Conservation (phyloP, 2,797 vertebrate genomes). For the Dallia pectoralis region DNA sequence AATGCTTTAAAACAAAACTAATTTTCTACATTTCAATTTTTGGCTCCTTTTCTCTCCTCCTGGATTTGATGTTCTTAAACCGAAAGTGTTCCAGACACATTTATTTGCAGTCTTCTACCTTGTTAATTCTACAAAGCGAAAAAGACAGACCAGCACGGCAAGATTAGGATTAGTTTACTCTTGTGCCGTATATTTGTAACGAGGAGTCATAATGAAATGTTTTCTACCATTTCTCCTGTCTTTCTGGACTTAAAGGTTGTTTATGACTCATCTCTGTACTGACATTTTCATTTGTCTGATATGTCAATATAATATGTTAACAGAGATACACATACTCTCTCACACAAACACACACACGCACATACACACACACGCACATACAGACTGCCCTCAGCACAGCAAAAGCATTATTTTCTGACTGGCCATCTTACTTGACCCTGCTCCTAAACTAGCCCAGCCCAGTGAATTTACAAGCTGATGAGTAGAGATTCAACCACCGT, state of each 20-base stretch:
- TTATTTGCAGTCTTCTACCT: constrained; percentile 15
- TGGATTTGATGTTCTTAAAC: background rate
- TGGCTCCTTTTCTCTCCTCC: background rate
- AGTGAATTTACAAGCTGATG: background rate
- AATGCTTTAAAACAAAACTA: too few relatives aligned
- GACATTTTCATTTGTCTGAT: constrained; percentile 30
- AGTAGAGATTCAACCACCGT: background rate
- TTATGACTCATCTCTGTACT: constrained; percentile 16
- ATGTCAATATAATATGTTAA: constrained; percentile 8
- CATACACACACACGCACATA: constrained; percentile 6
- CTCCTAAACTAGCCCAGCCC: background rate
- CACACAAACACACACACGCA: background rate
- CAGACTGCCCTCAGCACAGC: background rate
- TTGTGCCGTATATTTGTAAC: background rate
- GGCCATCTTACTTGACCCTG: constrained; percentile 16
- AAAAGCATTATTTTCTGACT: background rate
- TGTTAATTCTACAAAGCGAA: background rate
- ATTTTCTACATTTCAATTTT: background rate
- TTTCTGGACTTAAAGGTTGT: background rate
- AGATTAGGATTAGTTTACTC: background rate
- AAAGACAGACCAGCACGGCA: background rate
- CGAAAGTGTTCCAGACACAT: constrained; percentile 5
- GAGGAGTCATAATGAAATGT: constrained; percentile 4
- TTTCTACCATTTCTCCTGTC: background rate
- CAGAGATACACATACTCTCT: background rate